These are phyloP conservation scores for Sussaba pulchella DNA, from an alignment of 2,888 invertebrate species.

Conservation along the genomic window DNA sequence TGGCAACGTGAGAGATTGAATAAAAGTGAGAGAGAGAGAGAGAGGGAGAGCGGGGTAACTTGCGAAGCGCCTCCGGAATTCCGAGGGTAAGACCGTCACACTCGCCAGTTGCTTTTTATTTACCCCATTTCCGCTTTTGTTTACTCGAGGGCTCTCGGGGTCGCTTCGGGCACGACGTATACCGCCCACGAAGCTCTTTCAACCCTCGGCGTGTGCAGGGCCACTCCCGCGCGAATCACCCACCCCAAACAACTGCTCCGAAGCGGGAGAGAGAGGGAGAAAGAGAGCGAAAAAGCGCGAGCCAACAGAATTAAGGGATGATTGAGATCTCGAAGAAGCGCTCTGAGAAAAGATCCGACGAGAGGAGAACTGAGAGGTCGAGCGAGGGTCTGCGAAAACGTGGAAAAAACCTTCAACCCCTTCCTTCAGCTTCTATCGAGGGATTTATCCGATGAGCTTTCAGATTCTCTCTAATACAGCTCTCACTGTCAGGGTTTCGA, in stretches of 20 bases:
- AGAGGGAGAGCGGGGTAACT: neutral
- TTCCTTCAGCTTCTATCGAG: constrained; percentile 35
- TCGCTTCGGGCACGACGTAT: constrained; percentile 45
- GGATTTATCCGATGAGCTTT: constrained; percentile 57
- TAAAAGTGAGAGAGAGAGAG: neutral
- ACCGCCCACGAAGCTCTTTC: constrained; percentile 56
- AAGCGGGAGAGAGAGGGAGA: constrained; percentile 31
- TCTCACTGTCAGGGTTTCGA: constrained; percentile 7
- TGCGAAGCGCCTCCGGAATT: constrained; percentile 23
- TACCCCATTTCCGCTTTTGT: constrained; percentile 81
- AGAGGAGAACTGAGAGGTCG: constrained; percentile 25
- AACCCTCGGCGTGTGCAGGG: constrained; percentile 37
- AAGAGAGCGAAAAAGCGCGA: constrained; percentile 37
- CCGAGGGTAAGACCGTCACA: constrained; percentile 64
- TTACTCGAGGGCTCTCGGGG: constrained; percentile 76
- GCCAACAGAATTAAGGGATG: constrained; percentile 73
- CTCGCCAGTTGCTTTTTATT: constrained; percentile 80
- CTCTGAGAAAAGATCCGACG: constrained; percentile 46
- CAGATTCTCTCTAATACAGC: constrained; percentile 31
- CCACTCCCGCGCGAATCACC: constrained; percentile 20
- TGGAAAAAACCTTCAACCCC: constrained; percentile 32
- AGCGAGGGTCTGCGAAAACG: neutral
- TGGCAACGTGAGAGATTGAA: constrained; percentile 40
- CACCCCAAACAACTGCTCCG: constrained; percentile 21
- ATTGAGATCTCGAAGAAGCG: constrained; percentile 63